phyloP scores from a whole-genome alignment of 2,797 vertebrate species.

The Pterois miles region DNA sequence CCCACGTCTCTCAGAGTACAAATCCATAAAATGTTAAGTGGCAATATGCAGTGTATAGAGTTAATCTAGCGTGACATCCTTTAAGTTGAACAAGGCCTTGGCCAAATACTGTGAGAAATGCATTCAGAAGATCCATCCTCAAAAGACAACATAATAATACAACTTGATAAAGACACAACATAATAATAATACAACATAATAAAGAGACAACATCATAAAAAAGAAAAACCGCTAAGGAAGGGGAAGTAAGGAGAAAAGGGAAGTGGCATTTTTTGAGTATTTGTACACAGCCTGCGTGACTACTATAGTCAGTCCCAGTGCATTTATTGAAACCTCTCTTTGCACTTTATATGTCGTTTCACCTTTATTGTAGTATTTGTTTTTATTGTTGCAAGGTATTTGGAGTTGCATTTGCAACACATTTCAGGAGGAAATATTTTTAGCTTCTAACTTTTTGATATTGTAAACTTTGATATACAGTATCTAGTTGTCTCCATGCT shows the following conservation, averaged over 20 bases:
- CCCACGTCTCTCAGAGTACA: constrained; percentile 50
- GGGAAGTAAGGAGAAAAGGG: constrained; percentile 60
- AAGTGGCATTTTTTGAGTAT: constrained; percentile 75
- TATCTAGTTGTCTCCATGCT: constrained; percentile 50
- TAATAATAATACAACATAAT: too few relatives aligned
- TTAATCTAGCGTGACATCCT: constrained; percentile 41
- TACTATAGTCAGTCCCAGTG: constrained; percentile 77
- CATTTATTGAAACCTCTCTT: constrained; percentile 79
- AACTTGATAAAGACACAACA: constrained; percentile 13
- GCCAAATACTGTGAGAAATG: constrained; percentile 72
- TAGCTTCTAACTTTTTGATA: constrained; percentile 72
- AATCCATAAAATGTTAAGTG: constrained; percentile 40
- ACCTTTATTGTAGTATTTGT: constrained; percentile 70
- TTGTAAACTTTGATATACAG: constrained; percentile 64
- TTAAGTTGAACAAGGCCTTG: constrained; percentile 63
- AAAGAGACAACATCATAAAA: constrained; percentile 11
- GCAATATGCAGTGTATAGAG: constrained; percentile 52
- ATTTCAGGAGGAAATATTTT: constrained; percentile 67
- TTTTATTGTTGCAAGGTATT: constrained; percentile 62
- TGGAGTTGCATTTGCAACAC: constrained; percentile 66
- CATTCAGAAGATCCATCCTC: constrained; percentile 41
- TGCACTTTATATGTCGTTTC: constrained; percentile 79
- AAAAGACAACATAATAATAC: too few relatives aligned
- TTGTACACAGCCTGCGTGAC: constrained; percentile 78
- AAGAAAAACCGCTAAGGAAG: constrained; percentile 26